Base-by-base conservation (phyloP, 2,888 invertebrate genomes). In the Strigamia crassipes region DNA sequence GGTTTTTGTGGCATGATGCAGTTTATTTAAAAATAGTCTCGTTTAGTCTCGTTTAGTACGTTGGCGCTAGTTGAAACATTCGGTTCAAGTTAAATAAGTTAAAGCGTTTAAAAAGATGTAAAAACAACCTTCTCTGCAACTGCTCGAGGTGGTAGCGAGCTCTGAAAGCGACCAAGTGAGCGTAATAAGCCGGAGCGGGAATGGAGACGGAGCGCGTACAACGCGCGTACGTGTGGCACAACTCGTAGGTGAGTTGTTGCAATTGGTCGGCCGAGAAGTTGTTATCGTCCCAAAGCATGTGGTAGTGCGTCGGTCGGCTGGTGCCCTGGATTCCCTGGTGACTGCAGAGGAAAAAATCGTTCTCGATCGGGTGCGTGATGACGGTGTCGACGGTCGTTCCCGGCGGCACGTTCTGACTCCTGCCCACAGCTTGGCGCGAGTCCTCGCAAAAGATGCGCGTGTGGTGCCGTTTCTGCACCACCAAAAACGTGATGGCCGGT, bases 161-260 rank as follows among this genome's bases (percentile, higher is more conserved):
- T n/a, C 85, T 82, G 56, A 84, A 86, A 13, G 86, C 86, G 10
- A 83, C 86, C 10, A 85, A 83, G 83, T 86, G 86, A 18, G 86
- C 86, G 81, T 86, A 86, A 82, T 87, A 86, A 9, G 86, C 85
- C 1, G 88, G 87, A 1, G 87, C 86, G 12, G 56, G 94, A 89
- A 87, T 85, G 41, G 86, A 86, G 27, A 85, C 96, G 90, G 86
- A 84, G 34, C 86, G 85, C 84, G 92, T 93, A 86, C 96, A 96
- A 6, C 96, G 91, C 0, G 93, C 91, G 88, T 94, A 96, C 89
- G 95, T 89, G 87, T 96, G 95, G 86, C 96, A 96, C 79, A 97
- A 88, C 86, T 93, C 93, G 88, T 93, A 96, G 0, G 95, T 92
- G 83, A 96, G 87, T 84, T 92, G 90, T 86, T 96, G 94, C 79